Evolutionary conservation across 2,797 vertebrate genomes (phyloP), one percentile per base, ranked within the genome.

Genomic region (Neosalanx taihuensis): DNA sequence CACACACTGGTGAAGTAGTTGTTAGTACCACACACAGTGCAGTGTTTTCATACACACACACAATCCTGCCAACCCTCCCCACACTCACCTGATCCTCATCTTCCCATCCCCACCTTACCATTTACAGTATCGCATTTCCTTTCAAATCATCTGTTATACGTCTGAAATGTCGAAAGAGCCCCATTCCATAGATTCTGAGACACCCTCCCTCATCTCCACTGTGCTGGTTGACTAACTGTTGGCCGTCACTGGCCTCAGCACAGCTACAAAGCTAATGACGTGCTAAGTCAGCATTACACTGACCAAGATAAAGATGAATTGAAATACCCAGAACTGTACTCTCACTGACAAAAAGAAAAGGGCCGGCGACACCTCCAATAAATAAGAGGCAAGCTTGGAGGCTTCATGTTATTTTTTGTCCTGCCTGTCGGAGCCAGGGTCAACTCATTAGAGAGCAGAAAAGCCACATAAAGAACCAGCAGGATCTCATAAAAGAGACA

Each of bases 311-410:
- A 81, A 85, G 68, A 79, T 82, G 81, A 82, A 85, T 76, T 80
- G 67, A 83, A 81, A 82, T 59, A 23, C 65, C 65, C 76, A 84
- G 7, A 78, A 86, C 89, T n/a, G 83, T 87, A 85, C 83, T 68
- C 85, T 83, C 74, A 84, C 84, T 87, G 86, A 91, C 85, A 87
- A 84, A 89, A 85, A 80, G 6, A 81, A 81, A 81, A 61, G 77
- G 56, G 70, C 69, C 81, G 81, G 88, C 84, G 74, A 81, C 89
- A 88, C 77, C 9, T 56, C 7, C 15, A n/a, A 71, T 73, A 92
- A 89, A 93, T 90, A 92, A 92, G 90, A 93, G 90, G 85, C 83
- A 79, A 79, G 91, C 87, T 94, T 89, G 89, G 86, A 82, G 65
- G 85, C 84, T 84, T 83, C 78, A 81, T 81, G 71, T 80, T 84